A percentile compares a stretch with the other conserved stretches of the same genome.
These are phyloP conservation scores for Sogatella furcifera DNA, from an alignment of 1,140 invertebrate genomes.

Conservation along the genomic window DNA sequence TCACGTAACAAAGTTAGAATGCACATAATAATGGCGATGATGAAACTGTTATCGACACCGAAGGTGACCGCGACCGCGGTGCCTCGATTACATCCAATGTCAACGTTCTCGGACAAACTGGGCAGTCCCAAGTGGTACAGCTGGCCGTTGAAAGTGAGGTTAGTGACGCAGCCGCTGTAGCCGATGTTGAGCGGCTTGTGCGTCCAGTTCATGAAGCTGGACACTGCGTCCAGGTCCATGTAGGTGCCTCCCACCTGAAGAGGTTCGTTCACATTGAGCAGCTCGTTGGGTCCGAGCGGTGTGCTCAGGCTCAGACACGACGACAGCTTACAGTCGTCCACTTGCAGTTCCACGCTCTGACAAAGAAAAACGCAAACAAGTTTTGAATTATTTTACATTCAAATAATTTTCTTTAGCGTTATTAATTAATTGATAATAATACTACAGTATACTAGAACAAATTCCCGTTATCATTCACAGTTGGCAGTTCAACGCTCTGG, in stretches of 20 bases:
- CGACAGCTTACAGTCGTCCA: constrained; percentile 61
- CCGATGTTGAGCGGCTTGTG: constrained; percentile 48
- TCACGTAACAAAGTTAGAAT: constrained; percentile 61
- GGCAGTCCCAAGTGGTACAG: constrained; percentile 68
- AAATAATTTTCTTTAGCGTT: too few relatives aligned
- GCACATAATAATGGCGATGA: constrained; percentile 73
- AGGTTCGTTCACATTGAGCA: constrained; percentile 79
- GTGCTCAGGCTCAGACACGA: constrained; percentile 56
- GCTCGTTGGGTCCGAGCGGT: constrained; percentile 57
- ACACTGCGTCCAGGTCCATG: constrained; percentile 46
- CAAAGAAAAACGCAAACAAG: too few relatives aligned
- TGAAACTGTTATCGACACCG: constrained; percentile 69
- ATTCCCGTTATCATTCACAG: too few relatives aligned
- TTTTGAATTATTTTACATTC: too few relatives aligned
- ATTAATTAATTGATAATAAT: too few relatives aligned
- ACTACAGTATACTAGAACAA: too few relatives aligned
- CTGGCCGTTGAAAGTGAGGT: constrained; percentile 69
- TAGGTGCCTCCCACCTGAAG: constrained; percentile 80
- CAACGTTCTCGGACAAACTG: constrained; percentile 48
- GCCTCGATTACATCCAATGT: constrained; percentile 54
- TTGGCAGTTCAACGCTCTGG: too few relatives aligned
- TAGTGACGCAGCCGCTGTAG: constrained; percentile 77
- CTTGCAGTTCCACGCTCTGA: constrained; percentile 57
- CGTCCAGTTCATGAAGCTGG: constrained; percentile 42
- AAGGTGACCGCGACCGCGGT: constrained; percentile 62